Base-by-base conservation (phyloP, 2,888 invertebrate species). In the Eueremaeus valkanovi region DNA sequence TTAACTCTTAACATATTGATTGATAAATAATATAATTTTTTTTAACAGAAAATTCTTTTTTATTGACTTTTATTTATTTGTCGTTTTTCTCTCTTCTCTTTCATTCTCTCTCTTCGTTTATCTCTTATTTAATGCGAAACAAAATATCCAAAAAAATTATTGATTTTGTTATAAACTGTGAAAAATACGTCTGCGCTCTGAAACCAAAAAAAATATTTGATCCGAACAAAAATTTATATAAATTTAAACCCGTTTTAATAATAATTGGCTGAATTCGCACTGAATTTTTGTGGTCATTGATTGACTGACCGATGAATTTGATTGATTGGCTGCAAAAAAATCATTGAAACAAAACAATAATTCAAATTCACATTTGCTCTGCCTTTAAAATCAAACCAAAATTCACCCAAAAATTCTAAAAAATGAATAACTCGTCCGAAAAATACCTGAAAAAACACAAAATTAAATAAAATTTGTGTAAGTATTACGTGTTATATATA, bases 401-500 rank as follows among this genome's bases (percentile, higher is more conserved):
- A 55, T 27, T 55, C 13, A 18, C n/a, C n/a, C n/a, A 55, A 24
- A 13, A 13, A 29, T 58, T 27, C 1, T 9, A 33, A 33, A 29
- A 27, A 61, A 61, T 29, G 2, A 6, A 6, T 31, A 61, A 61
- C 9, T 31, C n/a, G 31, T 13, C 58, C 16, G 55, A 55, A 55
- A 55, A 1, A 29, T 13, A 16, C 16, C 33, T 16, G 9, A 61
- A 33, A 31, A 2, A 31, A 33, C 24, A 16, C 31, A 21, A 33
- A 61, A 61, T 68, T 21, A 36, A 40, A 21, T 40, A 68, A 36
- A 40, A 68, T 40, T 40, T 68, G 68, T 68, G 68, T 68, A 68
- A 68, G 68, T 68, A 68, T 68, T 68, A 21, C 16, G 68, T 68
- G 68, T 68, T 40, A 58, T 58, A 58, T 58, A 61, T n/a, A 33